Evolutionary conservation across 2,888 invertebrate species (phyloP).

Genomic region (Rhagium mordax): DNA sequence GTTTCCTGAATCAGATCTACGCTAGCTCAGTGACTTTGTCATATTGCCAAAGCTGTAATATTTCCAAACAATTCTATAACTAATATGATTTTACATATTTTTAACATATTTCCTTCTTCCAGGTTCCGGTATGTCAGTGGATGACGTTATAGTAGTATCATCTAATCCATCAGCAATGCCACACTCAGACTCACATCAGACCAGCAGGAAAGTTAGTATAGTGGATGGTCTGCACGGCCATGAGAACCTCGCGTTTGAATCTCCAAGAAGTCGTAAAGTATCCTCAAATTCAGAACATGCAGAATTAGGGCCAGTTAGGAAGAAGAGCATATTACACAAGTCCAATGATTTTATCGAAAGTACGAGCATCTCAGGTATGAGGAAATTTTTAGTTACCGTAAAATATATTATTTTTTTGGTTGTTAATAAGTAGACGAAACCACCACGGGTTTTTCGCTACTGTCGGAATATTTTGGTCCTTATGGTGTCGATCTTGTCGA

Average conservation of each 20-base stretch:
- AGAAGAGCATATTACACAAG: conserved; percentile 81
- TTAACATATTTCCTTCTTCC: background rate
- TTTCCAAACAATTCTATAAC: too few relatives aligned
- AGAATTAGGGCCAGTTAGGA: conserved; percentile 79
- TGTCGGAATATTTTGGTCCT: too few relatives aligned
- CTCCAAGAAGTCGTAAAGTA: conserved; percentile 66
- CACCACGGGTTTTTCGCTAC: too few relatives aligned
- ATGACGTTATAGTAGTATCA: conserved; percentile 47
- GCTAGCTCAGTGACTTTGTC: too few relatives aligned
- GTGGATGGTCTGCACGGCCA: conserved; percentile 69
- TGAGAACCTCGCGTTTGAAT: conserved; percentile 79
- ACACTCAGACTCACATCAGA: conserved; percentile 44
- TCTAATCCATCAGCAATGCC: conserved; percentile 43
- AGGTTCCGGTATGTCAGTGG: conserved; percentile 48
- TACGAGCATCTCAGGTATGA: conserved; percentile 40
- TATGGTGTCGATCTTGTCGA: too few relatives aligned
- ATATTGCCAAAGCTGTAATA: too few relatives aligned
- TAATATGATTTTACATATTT: too few relatives aligned
- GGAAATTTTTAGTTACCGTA: too few relatives aligned
- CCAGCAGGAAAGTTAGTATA: conserved; percentile 44
- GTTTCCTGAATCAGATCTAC: too few relatives aligned
- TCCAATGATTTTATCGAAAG: conserved; percentile 49
- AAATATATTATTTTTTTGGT: too few relatives aligned
- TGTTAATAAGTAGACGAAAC: too few relatives aligned
- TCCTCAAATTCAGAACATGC: conserved; percentile 68